A percentile compares a stretch with the other conserved stretches of the same genome.
Conservation (phyloP, 2,113 vertebrate species). For the Scopus umbretta region DNA sequence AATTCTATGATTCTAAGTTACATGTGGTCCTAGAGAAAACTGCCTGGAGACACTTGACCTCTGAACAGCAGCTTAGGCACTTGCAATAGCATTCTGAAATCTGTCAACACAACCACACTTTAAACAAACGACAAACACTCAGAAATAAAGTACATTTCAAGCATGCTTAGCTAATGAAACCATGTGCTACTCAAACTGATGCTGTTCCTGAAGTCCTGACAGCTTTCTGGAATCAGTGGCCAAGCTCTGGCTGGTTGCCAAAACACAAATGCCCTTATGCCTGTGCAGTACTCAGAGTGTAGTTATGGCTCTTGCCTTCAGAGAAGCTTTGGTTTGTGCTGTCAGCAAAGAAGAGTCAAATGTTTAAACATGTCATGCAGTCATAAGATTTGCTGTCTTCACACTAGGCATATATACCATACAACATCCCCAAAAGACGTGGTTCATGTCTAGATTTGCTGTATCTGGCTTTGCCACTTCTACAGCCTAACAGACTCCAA, state of each 20-base stretch:
- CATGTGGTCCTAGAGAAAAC: background rate
- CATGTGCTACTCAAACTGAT: background rate
- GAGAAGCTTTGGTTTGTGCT: background rate
- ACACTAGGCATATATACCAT: accelerated
- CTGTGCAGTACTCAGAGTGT: background rate
- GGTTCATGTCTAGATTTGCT: background rate
- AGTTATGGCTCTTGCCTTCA: background rate
- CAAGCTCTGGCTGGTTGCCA: background rate
- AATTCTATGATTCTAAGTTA: no score
- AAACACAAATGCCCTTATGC: background rate
- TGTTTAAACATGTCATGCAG: background rate
- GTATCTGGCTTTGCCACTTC: background rate
- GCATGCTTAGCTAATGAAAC: background rate
- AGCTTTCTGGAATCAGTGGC: background rate
- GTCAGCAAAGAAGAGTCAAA: background rate
- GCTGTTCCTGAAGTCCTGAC: background rate
- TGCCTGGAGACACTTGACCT: background rate
- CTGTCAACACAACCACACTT: background rate
- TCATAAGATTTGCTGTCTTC: background rate
- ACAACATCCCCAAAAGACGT: background rate
- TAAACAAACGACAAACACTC: background rate
- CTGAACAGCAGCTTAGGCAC: background rate
- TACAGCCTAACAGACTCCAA: background rate
- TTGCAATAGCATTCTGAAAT: background rate
- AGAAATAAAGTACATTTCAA: background rate